Conservation (phyloP, 1,140 invertebrate genomes). For the Drosophila quadrilineata region DNA sequence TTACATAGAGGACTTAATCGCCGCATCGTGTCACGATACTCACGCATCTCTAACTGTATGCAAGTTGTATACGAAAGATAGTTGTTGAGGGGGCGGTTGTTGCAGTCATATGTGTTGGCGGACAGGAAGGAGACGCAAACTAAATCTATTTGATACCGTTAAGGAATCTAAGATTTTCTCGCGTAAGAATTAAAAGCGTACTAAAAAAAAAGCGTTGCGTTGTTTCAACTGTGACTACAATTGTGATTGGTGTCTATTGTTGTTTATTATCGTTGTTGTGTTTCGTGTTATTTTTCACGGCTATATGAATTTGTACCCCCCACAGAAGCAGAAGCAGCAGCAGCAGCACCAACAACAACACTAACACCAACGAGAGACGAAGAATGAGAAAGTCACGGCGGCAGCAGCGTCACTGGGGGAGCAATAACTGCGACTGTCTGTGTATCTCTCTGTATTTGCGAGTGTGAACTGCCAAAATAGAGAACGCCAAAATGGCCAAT, state of each 20-base stretch:
- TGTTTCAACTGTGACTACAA: conserved; percentile 21
- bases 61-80: conserved; percentile 20
- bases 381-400: conserved; percentile 27
- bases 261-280: conserved; percentile 47
- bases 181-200: no score
- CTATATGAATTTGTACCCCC: conserved; percentile 48
- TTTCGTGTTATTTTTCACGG: conserved; percentile 42
- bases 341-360: neutral
- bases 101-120: no score
- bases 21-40: conserved; percentile 2
- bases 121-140: no score
- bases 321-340: conserved; percentile 32
- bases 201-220: conserved; percentile 27
- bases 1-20: no score
- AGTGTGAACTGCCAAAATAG: conserved; percentile 41
- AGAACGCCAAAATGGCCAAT: conserved; percentile 50
- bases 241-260: conserved; percentile 31
- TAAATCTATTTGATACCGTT: no score
- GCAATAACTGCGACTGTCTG: conserved; percentile 33
- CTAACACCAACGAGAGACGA: neutral
- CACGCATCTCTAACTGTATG: conserved; percentile 9
- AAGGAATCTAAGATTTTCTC: no score
- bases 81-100: conserved; percentile 5
- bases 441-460: conserved; percentile 3
- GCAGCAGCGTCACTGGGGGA: conserved; percentile 31